A percentile compares a stretch with the other conserved stretches of the same genome.
These are phyloP conservation scores for Melanostoma scalare DNA, from an alignment of 2,888 invertebrate species.

Conservation along the genomic window DNA sequence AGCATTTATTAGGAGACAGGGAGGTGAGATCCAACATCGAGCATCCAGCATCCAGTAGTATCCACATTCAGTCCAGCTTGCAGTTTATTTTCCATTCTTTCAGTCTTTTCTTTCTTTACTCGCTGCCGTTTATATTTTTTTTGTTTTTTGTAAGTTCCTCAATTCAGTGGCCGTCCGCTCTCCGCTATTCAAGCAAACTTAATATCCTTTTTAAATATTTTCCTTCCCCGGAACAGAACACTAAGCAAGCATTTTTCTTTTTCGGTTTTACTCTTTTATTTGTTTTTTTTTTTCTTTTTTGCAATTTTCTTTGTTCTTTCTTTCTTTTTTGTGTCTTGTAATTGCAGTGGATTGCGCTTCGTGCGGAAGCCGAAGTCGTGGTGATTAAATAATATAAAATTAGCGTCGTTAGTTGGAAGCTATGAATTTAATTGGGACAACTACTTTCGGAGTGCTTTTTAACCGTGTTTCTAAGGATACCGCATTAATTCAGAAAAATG, in stretches of 20 bases:
- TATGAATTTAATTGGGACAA: constrained; percentile 68
- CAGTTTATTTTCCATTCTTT: constrained; percentile 53
- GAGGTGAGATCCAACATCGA: constrained; percentile 7
- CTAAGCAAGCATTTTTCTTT: constrained; percentile 38
- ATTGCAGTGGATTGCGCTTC: constrained; percentile 57
- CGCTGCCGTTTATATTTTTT: background rate
- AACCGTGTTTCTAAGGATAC: constrained; percentile 38
- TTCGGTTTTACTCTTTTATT: constrained; percentile 23
- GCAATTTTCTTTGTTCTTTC: constrained; percentile 29
- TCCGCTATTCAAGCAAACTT: constrained; percentile 65
- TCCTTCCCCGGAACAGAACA: constrained; percentile 50
- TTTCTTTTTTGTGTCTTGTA: constrained; percentile 31
- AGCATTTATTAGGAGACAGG: background rate
- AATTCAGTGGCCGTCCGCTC: constrained; percentile 56
- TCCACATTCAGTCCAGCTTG: constrained; percentile 20
- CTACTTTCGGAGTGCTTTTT: constrained; percentile 48
- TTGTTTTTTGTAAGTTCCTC: constrained; percentile 16
- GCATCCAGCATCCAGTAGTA: constrained; percentile 24
- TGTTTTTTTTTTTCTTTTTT: background rate
- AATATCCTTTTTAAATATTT: constrained; percentile 73
- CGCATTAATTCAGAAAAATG: background rate
- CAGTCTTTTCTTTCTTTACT: constrained; percentile 25
- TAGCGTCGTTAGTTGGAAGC: constrained; percentile 70
- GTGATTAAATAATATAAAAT: constrained; percentile 64
- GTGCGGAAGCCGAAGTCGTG: constrained; percentile 33